phyloP scores from a whole-genome alignment of 2,888 invertebrate species.

The Spilarctia lutea region DNA sequence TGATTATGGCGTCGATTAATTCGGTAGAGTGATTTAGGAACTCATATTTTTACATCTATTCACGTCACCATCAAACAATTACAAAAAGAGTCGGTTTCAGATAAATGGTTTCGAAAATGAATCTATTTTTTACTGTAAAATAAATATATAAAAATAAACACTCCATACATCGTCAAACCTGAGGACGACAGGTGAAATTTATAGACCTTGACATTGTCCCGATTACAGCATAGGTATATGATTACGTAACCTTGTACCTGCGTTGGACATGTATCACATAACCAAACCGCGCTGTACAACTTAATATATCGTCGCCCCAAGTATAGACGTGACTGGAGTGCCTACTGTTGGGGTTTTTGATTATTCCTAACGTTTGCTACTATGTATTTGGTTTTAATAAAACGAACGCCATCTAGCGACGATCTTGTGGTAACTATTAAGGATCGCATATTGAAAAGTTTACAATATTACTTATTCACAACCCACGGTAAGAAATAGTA shows the following conservation, averaged over 20 bases:
- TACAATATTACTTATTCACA: too few relatives aligned
- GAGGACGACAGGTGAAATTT: slow-evolving; percentile 60
- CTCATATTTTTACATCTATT: too few relatives aligned
- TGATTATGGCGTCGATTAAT: too few relatives aligned
- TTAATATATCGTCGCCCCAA: slow-evolving; percentile 54
- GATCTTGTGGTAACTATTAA: background rate
- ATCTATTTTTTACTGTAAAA: background rate
- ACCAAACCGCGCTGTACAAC: slow-evolving; percentile 64
- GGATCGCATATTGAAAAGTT: background rate
- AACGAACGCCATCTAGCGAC: background rate
- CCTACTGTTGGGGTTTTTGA: slow-evolving; percentile 36
- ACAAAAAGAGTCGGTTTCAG: too few relatives aligned
- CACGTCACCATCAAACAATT: too few relatives aligned
- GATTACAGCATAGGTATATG: slow-evolving; percentile 57
- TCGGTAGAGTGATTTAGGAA: too few relatives aligned
- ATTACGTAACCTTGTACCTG: slow-evolving; percentile 68
- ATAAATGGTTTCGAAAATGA: too few relatives aligned
- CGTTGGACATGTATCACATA: slow-evolving; percentile 66
- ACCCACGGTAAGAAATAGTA: too few relatives aligned
- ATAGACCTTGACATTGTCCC: slow-evolving; percentile 76
- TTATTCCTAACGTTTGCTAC: background rate
- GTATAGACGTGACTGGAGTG: slow-evolving; percentile 63
- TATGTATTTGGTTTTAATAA: background rate
- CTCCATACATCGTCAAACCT: background rate
- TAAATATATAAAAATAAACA: background rate